These are phyloP conservation scores for Gryllus bimaculatus DNA, from an alignment of 1,140 invertebrate genomes.

Conservation along the genomic window DNA sequence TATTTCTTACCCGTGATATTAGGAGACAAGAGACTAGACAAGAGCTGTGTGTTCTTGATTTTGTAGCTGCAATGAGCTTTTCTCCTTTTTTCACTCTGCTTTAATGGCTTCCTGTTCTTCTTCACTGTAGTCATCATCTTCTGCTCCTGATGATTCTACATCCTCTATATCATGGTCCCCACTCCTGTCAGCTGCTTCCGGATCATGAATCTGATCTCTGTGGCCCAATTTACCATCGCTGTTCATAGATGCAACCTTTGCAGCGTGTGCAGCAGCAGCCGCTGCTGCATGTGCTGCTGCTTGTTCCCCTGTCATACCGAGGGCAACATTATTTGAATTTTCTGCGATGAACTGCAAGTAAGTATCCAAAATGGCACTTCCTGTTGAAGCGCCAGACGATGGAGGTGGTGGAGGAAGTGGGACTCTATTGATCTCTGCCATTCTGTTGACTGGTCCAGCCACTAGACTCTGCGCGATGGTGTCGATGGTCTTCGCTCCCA, in stretches of 20 bases:
- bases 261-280: slow-evolving; percentile 20
- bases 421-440: slow-evolving; percentile 9
- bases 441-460: slow-evolving; percentile 22
- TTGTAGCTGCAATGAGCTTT: background rate
- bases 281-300: slow-evolving; percentile 25
- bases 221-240: slow-evolving; percentile 9
- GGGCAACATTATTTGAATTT: slow-evolving; percentile 51
- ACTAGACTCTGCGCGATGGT: slow-evolving; percentile 35
- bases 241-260: slow-evolving; percentile 9
- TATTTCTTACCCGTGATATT: background rate
- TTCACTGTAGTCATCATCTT: slow-evolving; percentile 28
- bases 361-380: slow-evolving; percentile 70
- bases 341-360: slow-evolving; percentile 78
- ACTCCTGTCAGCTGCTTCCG: background rate
- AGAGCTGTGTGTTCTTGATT: background rate
- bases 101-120: slow-evolving; percentile 30
- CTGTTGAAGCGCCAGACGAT: slow-evolving; percentile 37
- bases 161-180: slow-evolving; percentile 24
- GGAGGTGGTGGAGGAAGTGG: slow-evolving; percentile 20
- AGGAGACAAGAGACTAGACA: background rate
- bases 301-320: slow-evolving; percentile 27
- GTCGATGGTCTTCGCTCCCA: slow-evolving; percentile 53
- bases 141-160: slow-evolving; percentile 26
- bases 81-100: slow-evolving; percentile 24
- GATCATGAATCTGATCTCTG: background rate